phyloP scores from a whole-genome alignment of 2,113 vertebrate genomes.

The Vulpes lagopus region DNA sequence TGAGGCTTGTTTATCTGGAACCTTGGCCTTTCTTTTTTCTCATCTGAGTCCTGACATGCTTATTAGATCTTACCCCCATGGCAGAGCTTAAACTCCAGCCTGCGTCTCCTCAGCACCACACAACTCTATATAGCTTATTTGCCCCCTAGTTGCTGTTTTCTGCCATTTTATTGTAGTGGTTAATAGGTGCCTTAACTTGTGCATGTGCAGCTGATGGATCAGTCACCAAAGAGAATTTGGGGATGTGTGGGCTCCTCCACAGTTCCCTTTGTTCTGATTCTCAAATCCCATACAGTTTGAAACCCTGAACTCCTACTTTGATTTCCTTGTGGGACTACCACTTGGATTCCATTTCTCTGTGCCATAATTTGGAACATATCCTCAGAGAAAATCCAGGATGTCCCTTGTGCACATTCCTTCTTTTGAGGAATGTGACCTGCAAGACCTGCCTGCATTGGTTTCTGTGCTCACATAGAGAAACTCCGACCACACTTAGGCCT shows the following conservation, averaged over 20 bases:
- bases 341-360: conserved; percentile 13
- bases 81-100: background rate
- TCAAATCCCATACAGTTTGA: background rate
- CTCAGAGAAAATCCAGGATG: background rate
- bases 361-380: background rate
- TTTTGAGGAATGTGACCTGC: background rate
- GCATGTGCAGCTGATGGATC: background rate
- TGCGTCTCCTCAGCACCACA: background rate
- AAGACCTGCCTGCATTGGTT: background rate
- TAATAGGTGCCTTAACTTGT: background rate
- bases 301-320: background rate
- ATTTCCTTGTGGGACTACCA: background rate
- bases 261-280: background rate
- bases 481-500: background rate
- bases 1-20: background rate
- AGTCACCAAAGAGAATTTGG: background rate
- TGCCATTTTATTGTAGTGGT: background rate
- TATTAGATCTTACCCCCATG: background rate
- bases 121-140: background rate
- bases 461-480: background rate
- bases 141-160: background rate
- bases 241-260: background rate
- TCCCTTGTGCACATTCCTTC: background rate
- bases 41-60: background rate
- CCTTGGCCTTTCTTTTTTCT: background rate